A percentile compares a stretch with the other conserved stretches of the same genome.
Evolutionary conservation across 2,113 vertebrate genomes (phyloP).

Genomic region (Paraplagusia blochii): DNA sequence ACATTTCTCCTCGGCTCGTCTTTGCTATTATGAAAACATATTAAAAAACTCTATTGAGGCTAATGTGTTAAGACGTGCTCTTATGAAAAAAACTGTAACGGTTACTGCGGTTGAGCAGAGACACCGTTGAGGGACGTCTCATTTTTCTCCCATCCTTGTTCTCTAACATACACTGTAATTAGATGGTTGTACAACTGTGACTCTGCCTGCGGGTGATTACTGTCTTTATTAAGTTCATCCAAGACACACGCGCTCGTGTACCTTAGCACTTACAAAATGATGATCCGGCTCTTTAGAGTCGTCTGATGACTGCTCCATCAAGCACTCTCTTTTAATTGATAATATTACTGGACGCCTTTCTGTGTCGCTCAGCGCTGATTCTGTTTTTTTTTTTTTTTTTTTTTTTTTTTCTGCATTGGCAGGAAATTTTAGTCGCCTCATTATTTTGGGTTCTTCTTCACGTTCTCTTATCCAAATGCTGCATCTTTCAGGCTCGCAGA

Average conservation of each 20-base stretch:
- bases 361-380: slow-evolving; percentile 38
- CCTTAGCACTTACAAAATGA: slow-evolving; percentile 4
- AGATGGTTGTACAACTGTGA: slow-evolving; percentile 9
- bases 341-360: slow-evolving; percentile 35
- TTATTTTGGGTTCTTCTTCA: slow-evolving; percentile 45
- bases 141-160: not conserved
- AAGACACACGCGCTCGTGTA: not conserved
- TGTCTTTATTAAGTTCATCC: slow-evolving; percentile 29
- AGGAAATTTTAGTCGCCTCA: slow-evolving; percentile 46
- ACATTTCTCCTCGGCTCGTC: not conserved
- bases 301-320: slow-evolving; percentile 31
- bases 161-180: slow-evolving; percentile 9
- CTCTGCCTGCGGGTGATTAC: slow-evolving; percentile 1
- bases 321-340: slow-evolving; percentile 20
- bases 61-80: slow-evolving; percentile 12
- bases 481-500: slow-evolving; percentile 41
- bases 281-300: slow-evolving; percentile 17
- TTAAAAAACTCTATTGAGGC: slow-evolving; percentile 1
- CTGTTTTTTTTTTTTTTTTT: slow-evolving; percentile 17
- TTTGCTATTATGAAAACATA: slow-evolving; percentile 9
- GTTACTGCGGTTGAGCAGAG: slow-evolving; percentile 5
- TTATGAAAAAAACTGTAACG: slow-evolving; percentile 9
- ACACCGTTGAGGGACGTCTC: slow-evolving; percentile 11
- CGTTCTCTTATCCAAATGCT: slow-evolving; percentile 36
- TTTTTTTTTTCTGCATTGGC: slow-evolving; percentile 8